Evolutionary conservation across 2,113 vertebrate species (phyloP).

Genomic region (Mesitornis unicolor): DNA sequence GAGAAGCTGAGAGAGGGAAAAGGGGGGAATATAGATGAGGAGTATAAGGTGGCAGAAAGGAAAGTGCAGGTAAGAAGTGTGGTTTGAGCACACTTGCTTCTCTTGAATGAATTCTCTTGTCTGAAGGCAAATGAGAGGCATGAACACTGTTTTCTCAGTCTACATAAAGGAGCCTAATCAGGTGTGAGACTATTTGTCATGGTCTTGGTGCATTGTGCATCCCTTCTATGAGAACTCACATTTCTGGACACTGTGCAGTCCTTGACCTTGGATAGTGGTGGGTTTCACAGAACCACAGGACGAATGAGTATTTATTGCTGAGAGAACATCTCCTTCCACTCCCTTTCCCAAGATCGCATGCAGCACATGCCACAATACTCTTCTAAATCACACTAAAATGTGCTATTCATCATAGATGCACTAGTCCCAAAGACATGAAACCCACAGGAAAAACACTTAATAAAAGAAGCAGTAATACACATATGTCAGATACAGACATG

Average conservation of each 20-base stretch:
- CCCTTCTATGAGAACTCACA: conserved; percentile 44
- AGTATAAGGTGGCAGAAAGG: not conserved
- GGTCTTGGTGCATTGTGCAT: conserved; percentile 30
- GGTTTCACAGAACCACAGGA: conserved; percentile 61
- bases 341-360: not conserved
- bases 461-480: not conserved
- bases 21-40: not conserved
- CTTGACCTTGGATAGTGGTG: conserved; percentile 69
- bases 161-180: conserved; percentile 34
- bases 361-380: not conserved
- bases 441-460: not conserved
- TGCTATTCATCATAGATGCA: not conserved
- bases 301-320: conserved; percentile 65
- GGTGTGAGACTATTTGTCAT: conserved; percentile 68
- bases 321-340: conserved; percentile 47
- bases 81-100: not conserved
- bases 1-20: not conserved
- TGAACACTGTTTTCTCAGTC: conserved; percentile 27
- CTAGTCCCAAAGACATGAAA: not conserved
- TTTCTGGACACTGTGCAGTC: conserved; percentile 64
- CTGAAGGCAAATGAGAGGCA: conserved; percentile 6
- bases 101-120: not conserved
- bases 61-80: not conserved
- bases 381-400: conserved; percentile 25
- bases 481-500: not conserved